Percentiles rank a stretch among this genome's conserved stretches.
Evolutionary conservation across 2,113 vertebrate genomes (phyloP).

Genomic region (Anguilla rostrata): DNA sequence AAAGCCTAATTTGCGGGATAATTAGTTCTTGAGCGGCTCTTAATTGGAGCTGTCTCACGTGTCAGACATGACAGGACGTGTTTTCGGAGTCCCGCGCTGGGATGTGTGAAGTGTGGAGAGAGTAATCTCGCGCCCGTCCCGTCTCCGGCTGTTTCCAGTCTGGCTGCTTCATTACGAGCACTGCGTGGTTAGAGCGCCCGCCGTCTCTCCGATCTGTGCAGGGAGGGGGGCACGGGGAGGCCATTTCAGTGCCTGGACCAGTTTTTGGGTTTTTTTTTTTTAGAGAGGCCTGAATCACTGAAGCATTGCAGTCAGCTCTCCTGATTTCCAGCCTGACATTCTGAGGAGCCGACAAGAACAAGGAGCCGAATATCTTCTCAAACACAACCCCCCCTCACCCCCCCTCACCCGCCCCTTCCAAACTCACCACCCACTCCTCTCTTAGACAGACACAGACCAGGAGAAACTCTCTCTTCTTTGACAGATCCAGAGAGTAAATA

Average conservation of each 20-base stretch:
- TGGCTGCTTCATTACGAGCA: not conserved
- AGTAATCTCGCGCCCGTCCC: not conserved
- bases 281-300: not conserved
- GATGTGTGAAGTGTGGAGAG: not conserved
- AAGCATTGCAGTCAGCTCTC: not conserved
- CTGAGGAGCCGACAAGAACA: not conserved
- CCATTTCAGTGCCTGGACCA: not conserved
- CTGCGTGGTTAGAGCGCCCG: not conserved
- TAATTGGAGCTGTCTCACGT: not conserved
- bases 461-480: not conserved
- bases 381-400: not conserved
- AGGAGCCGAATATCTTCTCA: not conserved
- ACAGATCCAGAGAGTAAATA: not conserved
- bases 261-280: not conserved
- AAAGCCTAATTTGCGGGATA: too few species aligned
- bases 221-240: not conserved
- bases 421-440: not conserved
- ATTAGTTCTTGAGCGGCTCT: too few species aligned
- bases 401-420: too few species aligned
- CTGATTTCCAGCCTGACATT: not conserved
- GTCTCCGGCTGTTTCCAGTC: not conserved
- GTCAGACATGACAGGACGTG: not conserved
- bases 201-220: not conserved
- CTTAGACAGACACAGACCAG: not conserved
- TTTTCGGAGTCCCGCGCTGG: not conserved